phyloP scores from a whole-genome alignment of 2,113 vertebrate species.

The Cathartes aura region DNA sequence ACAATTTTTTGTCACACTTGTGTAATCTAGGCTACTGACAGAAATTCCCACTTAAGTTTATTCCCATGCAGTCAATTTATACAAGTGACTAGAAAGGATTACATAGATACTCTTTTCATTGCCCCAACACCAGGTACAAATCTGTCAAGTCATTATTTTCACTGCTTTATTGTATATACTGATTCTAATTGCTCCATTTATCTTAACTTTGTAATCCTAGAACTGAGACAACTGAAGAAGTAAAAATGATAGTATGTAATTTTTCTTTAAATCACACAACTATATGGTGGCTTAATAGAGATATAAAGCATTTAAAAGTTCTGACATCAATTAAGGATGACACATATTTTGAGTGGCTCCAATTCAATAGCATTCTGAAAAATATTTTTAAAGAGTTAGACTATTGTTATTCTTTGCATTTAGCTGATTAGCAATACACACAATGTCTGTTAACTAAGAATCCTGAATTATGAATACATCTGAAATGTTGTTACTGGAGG shows the following conservation, averaged over 20 bases:
- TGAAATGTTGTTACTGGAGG: neutral
- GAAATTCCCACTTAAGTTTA: neutral
- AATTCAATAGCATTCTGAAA: neutral
- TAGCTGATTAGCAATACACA: neutral
- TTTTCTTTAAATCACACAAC: neutral
- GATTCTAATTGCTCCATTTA: neutral
- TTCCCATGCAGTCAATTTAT: neutral
- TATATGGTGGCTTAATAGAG: neutral
- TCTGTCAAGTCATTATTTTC: neutral
- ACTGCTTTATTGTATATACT: neutral
- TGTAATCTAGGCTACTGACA: neutral
- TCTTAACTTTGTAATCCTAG: neutral
- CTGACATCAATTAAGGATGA: neutral
- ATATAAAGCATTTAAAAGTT: neutral
- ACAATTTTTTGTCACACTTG: neutral
- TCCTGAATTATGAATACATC: neutral
- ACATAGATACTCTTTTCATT: neutral
- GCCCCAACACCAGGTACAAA: neutral
- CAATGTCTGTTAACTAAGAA: neutral
- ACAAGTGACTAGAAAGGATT: neutral
- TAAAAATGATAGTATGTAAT: neutral
- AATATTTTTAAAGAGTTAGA: neutral
- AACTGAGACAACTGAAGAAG: neutral
- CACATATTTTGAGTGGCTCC: neutral
- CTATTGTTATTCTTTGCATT: neutral